A percentile compares a stretch with the other conserved stretches of the same genome.
Evolutionary conservation across 1,140 invertebrate genomes (phyloP).

Genomic region (Lethocerus indicus): DNA sequence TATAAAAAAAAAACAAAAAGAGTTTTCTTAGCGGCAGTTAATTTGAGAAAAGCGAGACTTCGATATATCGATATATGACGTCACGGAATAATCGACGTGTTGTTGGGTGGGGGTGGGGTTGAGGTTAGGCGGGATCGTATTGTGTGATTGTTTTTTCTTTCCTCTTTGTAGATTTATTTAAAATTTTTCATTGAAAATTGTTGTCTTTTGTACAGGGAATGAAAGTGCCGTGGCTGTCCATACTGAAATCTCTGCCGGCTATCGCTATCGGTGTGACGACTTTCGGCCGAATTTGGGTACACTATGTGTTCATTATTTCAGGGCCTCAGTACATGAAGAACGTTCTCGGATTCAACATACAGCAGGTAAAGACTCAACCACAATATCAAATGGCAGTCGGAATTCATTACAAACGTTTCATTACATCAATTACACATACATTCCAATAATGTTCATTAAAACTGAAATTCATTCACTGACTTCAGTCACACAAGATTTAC

Average conservation of each 20-base stretch:
- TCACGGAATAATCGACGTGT: no score
- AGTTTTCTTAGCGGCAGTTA: no score
- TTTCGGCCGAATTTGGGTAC: constrained; percentile 53
- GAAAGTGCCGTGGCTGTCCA: constrained; percentile 52
- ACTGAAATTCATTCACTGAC: background rate
- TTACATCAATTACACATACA: background rate
- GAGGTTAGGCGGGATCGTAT: background rate
- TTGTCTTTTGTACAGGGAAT: constrained; percentile 19
- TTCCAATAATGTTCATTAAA: background rate
- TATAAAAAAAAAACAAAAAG: no score
- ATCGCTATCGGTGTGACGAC: constrained; percentile 65
- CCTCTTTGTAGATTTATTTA: background rate
- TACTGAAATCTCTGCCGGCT: constrained; percentile 57
- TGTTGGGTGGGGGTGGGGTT: no score
- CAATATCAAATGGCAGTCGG: no score
- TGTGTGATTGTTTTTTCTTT: background rate
- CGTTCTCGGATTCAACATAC: constrained; percentile 46
- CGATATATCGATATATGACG: no score
- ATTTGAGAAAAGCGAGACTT: no score
- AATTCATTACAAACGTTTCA: no score
- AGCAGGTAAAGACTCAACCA: constrained; percentile 34
- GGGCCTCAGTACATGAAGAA: constrained; percentile 56
- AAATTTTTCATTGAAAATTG: background rate
- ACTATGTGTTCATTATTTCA: constrained; percentile 50
- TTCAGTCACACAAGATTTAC: background rate